Evolutionary conservation across 2,113 vertebrate species (phyloP).

Genomic region (Sphyrna mokarran): DNA sequence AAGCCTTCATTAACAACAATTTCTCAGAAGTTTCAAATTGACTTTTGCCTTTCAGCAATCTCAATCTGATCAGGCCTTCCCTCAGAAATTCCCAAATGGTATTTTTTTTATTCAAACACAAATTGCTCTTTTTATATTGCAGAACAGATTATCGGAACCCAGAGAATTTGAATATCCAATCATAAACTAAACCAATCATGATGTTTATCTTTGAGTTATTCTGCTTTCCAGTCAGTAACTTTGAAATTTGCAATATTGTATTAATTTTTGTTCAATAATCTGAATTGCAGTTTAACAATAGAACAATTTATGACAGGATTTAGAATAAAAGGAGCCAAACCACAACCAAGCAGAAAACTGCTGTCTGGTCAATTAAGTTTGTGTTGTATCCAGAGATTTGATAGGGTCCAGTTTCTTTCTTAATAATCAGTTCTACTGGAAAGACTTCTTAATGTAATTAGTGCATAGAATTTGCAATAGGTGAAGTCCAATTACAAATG

Average conservation of each 20-base stretch:
- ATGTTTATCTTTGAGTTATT: not conserved
- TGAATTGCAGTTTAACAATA: not conserved
- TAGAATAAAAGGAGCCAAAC: not conserved
- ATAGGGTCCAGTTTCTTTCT: not conserved
- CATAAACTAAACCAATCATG: not conserved
- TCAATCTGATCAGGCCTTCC: not conserved
- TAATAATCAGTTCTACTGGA: not conserved
- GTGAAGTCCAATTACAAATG: not conserved
- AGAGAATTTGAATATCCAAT: not conserved
- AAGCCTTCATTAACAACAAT: not conserved
- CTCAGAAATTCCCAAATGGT: not conserved
- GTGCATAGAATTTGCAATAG: not conserved
- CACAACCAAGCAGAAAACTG: not conserved
- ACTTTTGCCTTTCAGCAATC: not conserved
- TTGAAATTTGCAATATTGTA: not conserved
- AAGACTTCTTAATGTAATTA: not conserved
- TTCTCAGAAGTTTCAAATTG: not conserved
- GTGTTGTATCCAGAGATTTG: not conserved
- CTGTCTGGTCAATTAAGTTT: not conserved
- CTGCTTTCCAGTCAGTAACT: not conserved
- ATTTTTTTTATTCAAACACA: not conserved
- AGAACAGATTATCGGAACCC: not conserved
- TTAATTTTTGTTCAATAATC: not conserved
- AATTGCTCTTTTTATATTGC: not conserved
- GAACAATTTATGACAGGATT: not conserved